phyloP scores from a whole-genome alignment of 2,113 vertebrate genomes.

The Neotoma lepida region DNA sequence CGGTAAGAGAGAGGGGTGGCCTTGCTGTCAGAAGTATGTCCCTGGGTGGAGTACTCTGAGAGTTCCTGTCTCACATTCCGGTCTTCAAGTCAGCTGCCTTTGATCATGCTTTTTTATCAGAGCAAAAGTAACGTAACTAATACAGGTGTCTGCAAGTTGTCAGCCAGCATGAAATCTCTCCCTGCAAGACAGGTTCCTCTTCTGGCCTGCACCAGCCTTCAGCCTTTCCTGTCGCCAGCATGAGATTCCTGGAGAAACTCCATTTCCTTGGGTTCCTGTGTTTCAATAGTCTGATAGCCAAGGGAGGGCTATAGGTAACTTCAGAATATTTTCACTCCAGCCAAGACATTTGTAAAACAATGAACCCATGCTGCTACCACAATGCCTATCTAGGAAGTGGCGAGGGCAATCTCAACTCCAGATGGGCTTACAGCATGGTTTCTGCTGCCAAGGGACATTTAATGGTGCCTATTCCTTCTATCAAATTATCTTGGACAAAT shows the following conservation, averaged over 20 bases:
- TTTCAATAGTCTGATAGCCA: background rate
- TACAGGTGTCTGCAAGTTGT: too few species aligned
- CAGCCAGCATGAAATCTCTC: too few species aligned
- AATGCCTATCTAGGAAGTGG: background rate
- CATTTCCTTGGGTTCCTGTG: background rate
- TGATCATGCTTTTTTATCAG: background rate
- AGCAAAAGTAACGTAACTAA: background rate
- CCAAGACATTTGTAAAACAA: background rate
- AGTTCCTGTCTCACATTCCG: background rate
- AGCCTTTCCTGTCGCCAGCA: too few species aligned
- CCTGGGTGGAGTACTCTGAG: background rate
- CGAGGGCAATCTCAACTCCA: background rate
- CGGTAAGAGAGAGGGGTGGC: background rate
- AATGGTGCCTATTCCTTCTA: background rate
- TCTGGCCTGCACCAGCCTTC: too few species aligned
- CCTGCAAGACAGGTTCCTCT: background rate
- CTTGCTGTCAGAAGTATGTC: background rate
- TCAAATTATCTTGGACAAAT: background rate
- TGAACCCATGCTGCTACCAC: background rate
- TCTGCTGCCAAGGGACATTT: background rate
- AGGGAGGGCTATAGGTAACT: background rate
- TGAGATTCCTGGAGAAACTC: background rate
- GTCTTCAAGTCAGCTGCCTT: background rate
- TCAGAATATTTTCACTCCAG: background rate
- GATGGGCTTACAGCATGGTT: background rate